These are phyloP conservation scores for Gryllus longicercus DNA, from an alignment of 2,888 invertebrate genomes.

Conservation along the genomic window DNA sequence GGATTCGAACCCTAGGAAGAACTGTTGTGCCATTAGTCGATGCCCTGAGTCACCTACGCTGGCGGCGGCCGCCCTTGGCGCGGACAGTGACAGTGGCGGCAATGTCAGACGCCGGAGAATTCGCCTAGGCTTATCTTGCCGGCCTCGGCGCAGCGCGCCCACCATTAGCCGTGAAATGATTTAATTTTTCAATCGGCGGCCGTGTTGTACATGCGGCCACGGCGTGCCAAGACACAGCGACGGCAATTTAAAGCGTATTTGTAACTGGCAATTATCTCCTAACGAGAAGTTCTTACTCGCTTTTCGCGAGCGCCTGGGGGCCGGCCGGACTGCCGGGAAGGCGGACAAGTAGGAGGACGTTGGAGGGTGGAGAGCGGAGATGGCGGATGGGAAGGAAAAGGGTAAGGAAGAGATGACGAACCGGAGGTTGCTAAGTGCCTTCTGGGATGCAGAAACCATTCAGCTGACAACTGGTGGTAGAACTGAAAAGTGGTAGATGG, in stretches of 20 bases:
- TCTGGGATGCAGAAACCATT: too few relatives aligned
- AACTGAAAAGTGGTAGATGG: too few relatives aligned
- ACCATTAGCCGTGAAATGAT: neutral
- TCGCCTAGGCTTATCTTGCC: too few relatives aligned
- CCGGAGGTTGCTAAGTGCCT: too few relatives aligned
- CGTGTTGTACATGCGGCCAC: neutral
- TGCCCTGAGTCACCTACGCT: too few relatives aligned
- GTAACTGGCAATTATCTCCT: neutral
- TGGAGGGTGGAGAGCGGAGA: neutral
- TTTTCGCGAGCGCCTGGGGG: neutral
- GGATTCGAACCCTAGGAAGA: too few relatives aligned
- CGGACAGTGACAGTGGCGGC: too few relatives aligned
- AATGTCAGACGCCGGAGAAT: too few relatives aligned
- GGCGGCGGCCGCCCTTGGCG: too few relatives aligned
- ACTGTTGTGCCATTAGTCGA: too few relatives aligned
- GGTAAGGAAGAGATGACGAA: neutral
- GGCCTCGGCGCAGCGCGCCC: neutral
- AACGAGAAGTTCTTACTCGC: neutral
- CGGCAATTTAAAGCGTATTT: neutral
- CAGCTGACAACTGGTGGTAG: too few relatives aligned
- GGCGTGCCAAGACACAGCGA: neutral
- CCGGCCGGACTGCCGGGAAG: neutral
- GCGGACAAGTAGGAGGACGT: neutral
- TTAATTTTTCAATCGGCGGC: neutral
- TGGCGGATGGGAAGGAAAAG: neutral